These are phyloP conservation scores for Leucoraja ocellata DNA, from an alignment of 2,797 vertebrate species.

Conservation along the genomic window DNA sequence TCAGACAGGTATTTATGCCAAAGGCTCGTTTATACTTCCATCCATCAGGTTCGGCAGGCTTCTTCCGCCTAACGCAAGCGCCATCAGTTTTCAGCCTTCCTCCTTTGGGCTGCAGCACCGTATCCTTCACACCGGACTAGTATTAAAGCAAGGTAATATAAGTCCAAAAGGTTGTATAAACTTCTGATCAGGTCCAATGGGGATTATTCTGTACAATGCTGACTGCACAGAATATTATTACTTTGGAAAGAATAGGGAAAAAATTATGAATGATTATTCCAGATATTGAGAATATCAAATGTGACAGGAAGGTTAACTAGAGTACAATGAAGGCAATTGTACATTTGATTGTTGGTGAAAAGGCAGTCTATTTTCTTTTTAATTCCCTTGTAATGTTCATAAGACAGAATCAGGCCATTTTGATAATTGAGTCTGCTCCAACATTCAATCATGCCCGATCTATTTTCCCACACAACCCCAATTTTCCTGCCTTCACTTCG, in stretches of 20 bases:
- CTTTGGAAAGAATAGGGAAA: background rate
- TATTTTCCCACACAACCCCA: too few species aligned
- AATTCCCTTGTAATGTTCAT: background rate
- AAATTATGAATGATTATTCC: background rate
- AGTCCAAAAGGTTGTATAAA: background rate
- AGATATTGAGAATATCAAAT: background rate
- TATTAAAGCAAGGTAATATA: background rate
- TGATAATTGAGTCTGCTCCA: too few species aligned
- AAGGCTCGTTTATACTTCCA: conserved; percentile 32
- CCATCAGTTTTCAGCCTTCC: conserved; percentile 8
- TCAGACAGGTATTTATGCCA: conserved; percentile 9
- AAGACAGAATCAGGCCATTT: too few species aligned
- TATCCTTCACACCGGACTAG: background rate
- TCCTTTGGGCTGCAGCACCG: background rate
- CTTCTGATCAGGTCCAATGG: background rate
- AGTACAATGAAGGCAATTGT: background rate
- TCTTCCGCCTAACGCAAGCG: background rate
- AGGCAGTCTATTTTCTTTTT: background rate
- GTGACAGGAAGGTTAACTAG: background rate
- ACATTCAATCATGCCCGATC: too few species aligned
- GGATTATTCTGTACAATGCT: background rate
- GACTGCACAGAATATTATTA: background rate
- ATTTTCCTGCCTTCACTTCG: too few species aligned
- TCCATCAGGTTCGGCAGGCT: conserved; percentile 25
- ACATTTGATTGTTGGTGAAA: background rate